Evolutionary conservation across 2,113 vertebrate species (phyloP), one percentile per base, ranked within the genome.

Genomic region (Alosa alosa): DNA sequence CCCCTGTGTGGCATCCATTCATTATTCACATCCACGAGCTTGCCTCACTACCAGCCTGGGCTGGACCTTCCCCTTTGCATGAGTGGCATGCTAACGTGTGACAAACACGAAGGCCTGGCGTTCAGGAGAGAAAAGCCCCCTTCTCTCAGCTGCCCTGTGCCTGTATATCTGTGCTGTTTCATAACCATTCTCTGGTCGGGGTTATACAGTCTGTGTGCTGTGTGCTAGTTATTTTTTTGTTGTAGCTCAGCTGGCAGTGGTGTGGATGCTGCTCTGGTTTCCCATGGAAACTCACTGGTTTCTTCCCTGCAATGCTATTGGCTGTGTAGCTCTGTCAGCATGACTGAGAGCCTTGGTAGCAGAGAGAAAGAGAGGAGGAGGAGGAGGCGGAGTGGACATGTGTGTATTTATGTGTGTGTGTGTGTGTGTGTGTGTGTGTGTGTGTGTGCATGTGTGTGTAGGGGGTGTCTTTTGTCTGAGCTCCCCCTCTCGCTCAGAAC

Each of bases 241-340:
- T 22, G 45, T 75, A 45, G n/a, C 64, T 39, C 46, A 31, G 41
- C 83, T 47, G 39, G 44, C 60, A 25, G 44, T 82, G 6, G 25
- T 41, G 31, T 17, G 72, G 72, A 78, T 78, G 72, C 25, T 78
- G 72, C 72, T 78, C 25, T 36, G 22, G 94, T 94, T 94, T 90
- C 94, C 93, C 90, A 90, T 94, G 90, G 94, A 93, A 94, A 94
- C 94, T 86, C 81, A 89, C 60, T 57, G 90, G 31, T 41, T 36
- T 78, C 72, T 39, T 78, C 39, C 72, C 72, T 78, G 72, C 72
- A 31, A 78, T 15, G 72, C 91, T 90, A 90, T 57, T 22, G 86
- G 88, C 82, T 90, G 85, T 89, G 89, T 90, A 90, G 91, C 91
- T 92, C 91, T 86, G 86, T 89, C 89, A 11, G 75, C 75, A 81